These are phyloP conservation scores for Cheiracanthium punctorium DNA, from an alignment of 2,888 invertebrate species.

Conservation along the genomic window DNA sequence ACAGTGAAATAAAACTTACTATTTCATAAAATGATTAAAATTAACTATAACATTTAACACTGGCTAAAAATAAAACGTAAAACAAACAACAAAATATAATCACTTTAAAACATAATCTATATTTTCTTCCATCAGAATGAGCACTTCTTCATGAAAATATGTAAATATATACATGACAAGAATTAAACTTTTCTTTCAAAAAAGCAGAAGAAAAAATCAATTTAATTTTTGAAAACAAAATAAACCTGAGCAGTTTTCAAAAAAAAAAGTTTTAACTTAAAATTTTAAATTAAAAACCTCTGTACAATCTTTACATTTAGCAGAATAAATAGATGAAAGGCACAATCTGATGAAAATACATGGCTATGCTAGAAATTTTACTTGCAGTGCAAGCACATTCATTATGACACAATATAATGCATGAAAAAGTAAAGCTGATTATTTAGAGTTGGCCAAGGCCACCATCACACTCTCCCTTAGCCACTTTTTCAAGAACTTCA, in stretches of 20 bases:
- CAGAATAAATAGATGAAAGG: constrained; percentile 64
- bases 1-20: no score
- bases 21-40: no score
- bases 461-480: constrained; percentile 85
- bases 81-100: neutral
- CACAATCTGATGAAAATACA: constrained; percentile 24
- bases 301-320: constrained; percentile 35
- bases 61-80: no score
- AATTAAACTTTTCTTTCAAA: neutral
- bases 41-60: no score
- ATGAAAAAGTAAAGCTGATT: constrained; percentile 8
- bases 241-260: neutral
- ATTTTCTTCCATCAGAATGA: neutral
- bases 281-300: constrained; percentile 9
- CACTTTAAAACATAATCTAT: neutral
- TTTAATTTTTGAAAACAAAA: neutral
- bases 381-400: no score
- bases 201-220: neutral
- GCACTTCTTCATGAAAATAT: neutral
- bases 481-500: constrained; percentile 90
- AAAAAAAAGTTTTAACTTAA: neutral
- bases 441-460: constrained; percentile 77
- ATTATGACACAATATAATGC: no score
- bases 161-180: neutral
- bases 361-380: neutral